Evolutionary conservation across 2,888 invertebrate species (phyloP), one percentile per base, ranked within the genome.

Genomic region (Eupithecia insigniata): DNA sequence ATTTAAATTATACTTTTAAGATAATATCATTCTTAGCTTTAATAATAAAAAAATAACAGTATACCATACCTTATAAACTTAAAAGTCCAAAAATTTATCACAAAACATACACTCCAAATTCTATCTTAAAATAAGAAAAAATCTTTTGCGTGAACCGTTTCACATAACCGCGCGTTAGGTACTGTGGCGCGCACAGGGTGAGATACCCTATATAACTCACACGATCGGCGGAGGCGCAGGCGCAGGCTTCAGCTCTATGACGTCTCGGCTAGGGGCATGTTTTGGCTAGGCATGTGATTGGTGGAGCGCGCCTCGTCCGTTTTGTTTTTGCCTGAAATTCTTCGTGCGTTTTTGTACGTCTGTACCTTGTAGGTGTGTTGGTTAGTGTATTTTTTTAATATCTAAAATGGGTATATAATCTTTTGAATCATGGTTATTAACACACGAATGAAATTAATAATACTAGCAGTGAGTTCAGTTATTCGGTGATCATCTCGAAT

Each of bases 31-130:
- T 7, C 7, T 18, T 30, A 30, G 18, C 0, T 7, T 3, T 16
- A 60, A 60, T 60, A 30, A 28, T 61, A 61, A 55, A 51, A 51
- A 46, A 22, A 51, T 3, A 7, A 60, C 28, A 58, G 18, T n/a
- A 60, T n/a, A 5, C 39, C 58, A 34, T 70, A 74, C 73, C 70
- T 69, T 66, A 36, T 67, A 69, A 67, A 39, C 67, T 66, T 64
- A n/a, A 61, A 67, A 66, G 66, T 74, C 74, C 74, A 74, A 71
- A 55, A 46, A 12, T 55, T 70, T 67, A n/a, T 67, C 74, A 74
- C 74, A 69, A 69, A 74, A 74, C 70, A n/a, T 68, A 67, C 66
- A 71, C 71, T 66, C 14, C 26, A 68, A 74, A 66, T 71, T 74
- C 74, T 74, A 74, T 71, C 71, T 69, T 16, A 34, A 18, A 22